Evolutionary conservation across 2,888 invertebrate species (phyloP).

Genomic region (Cataglyphis altisquamis): DNA sequence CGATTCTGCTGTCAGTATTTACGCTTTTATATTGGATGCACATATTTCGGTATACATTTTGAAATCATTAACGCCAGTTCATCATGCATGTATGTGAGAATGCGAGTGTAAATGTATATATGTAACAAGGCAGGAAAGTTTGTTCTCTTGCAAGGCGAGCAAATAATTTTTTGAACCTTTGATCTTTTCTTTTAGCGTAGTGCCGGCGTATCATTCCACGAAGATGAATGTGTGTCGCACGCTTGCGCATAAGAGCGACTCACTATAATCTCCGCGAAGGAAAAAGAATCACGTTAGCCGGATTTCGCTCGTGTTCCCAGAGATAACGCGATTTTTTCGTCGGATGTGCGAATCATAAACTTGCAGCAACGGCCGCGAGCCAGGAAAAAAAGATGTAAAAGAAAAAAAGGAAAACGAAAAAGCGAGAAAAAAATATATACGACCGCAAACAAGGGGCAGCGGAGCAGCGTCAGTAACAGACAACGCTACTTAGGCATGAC

Average conservation of each 20-base stretch:
- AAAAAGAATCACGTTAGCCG: conserved; percentile 58
- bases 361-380: conserved; percentile 47
- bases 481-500: conserved; percentile 56
- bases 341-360: conserved; percentile 64
- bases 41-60: neutral
- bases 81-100: neutral
- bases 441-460: conserved; percentile 21
- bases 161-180: conserved; percentile 68
- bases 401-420: neutral
- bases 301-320: conserved; percentile 52
- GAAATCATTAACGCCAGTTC: conserved; percentile 30
- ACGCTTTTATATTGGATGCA: conserved; percentile 22
- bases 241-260: conserved; percentile 55
- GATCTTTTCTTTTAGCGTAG: conserved; percentile 26
- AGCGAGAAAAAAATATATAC: neutral
- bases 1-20: conserved; percentile 20
- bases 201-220: conserved; percentile 27
- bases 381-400: neutral
- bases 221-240: conserved; percentile 58
- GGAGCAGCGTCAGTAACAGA: conserved; percentile 9
- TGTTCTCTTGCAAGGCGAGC: conserved; percentile 48
- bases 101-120: neutral
- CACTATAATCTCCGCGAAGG: conserved; percentile 39
- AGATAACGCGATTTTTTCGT: conserved; percentile 65
- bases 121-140: conserved; percentile 34